Evolutionary conservation across 53 echinoderm and acorn worm genomes (phyloP), one percentile per base, ranked within the genome.

Genomic region (Zoroaster sp.): DNA sequence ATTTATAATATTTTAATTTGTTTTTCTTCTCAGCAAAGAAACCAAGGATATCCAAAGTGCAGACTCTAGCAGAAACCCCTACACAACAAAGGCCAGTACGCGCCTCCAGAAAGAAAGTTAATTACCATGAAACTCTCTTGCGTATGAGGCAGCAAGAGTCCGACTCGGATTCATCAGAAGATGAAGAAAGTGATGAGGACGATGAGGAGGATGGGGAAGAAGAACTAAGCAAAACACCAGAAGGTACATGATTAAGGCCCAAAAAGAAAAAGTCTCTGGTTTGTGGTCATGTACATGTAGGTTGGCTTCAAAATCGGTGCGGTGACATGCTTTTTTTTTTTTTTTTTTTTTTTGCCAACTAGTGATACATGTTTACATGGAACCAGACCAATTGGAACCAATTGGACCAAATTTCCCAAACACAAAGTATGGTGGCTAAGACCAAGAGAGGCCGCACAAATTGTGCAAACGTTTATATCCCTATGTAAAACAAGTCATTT

Each of bases 41-140:
- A 54, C 73, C 76, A 21, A 89, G 40, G 42, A 69, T 43, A 23
- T 71, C 80, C 65, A 75, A 72, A 53, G 90, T 89, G 15, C 90
- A 89, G 71, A 89, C 82, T 2, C 79, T 89, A 6, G 65, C n/a
- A 5, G 65, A 40, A 37, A 71, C 79, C 0, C 72, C 79, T 10
- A 44, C 77, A 36, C 67, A 65, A 28, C 45, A 66, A 31, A 52
- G 90, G 59, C 73, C 82, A 42, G 82, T 63, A 5, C 72, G 90
- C 18, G 14, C 42, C 38, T 59, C 73, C 39, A 89, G 90, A 42
- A 89, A 89, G 65, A 40, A 69, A 1, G 82, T 89, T 55, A 89
- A 89, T 59, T 89, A 89, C 65, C 73, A 73, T 18, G 90, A 89
- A 49, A 34, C 14, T 6, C 43, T 44, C 23, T 75, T 87, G 40